Base-by-base conservation (phyloP, 2,888 invertebrate genomes). In the Orthosia gracilis region DNA sequence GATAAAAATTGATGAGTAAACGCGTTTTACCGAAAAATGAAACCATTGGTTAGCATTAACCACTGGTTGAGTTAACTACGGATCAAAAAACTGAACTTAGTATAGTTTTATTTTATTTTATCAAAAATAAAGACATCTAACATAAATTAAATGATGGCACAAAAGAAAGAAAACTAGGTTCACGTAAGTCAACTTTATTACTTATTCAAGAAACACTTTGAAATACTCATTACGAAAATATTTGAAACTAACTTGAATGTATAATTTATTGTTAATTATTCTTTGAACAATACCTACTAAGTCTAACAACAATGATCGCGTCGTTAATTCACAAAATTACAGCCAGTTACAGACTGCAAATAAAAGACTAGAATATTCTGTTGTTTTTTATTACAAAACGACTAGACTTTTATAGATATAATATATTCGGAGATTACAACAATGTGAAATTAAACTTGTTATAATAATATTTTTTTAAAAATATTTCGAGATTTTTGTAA, bases 251-350 rank as follows among this genome's bases (percentile, higher is more conserved):
- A 55, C 54, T 70, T 58, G 57, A 71, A 62, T 75, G 58, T 61
- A 64, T 63, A 75, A 76, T 74, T 80, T 47, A 64, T 64, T 74
- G 47, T 57, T 69, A 54, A 59, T 82, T 77, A 65, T 68, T 62
- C 52, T 58, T 72, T 49, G 57, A 67, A 62, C 26, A 58, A 54
- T 65, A 54, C 54, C 63, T 69, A 63, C 31, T 50, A 54, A 21
- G 64, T 69, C 73, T 72, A 70, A 76, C 67, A 57, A 67, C 63
- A 66, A 65, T 85, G 69, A 76, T 69, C 85, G 85, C 76, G 31
- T 87, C 83, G 76, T 83, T 83, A 80, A 80, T 83, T 73, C 75
- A 73, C 68, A n/a, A 70, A 87, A 77, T 82, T 83, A 83, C 69
- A 58, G 58, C 45, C 65, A 79, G 73, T 84, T 84, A 73, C 21